Evolutionary conservation across 1,140 invertebrate genomes (phyloP).

Genomic region (Ridgeia piscesae): DNA sequence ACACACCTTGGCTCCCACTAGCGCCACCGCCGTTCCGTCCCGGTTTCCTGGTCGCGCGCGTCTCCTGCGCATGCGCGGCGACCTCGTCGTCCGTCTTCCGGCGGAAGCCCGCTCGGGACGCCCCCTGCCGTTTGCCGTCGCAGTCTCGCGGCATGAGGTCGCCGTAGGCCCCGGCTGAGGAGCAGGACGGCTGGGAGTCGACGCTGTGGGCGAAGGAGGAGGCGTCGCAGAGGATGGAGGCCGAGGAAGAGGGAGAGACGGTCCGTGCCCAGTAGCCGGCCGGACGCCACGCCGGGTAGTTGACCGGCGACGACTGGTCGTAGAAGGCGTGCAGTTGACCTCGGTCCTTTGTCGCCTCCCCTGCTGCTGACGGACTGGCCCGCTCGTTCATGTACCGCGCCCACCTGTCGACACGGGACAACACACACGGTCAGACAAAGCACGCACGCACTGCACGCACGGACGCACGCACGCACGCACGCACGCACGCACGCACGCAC

Average conservation of each 20-base stretch:
- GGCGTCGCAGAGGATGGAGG: neutral
- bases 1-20: neutral
- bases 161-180: neutral
- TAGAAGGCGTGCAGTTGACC: neutral
- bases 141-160: neutral
- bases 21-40: neutral
- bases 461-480: slow-evolving; percentile 23
- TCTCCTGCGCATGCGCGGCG: neutral
- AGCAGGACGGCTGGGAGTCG: neutral
- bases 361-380: neutral
- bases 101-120: neutral
- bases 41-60: neutral
- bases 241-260: neutral
- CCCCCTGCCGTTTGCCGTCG: neutral
- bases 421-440: neutral
- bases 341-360: neutral
- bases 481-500: slow-evolving; percentile 15
- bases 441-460: slow-evolving; percentile 22
- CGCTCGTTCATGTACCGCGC: neutral
- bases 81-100: neutral
- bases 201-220: too few relatives aligned
- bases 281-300: neutral
- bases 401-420: neutral
- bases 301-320: neutral
- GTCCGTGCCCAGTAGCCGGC: neutral